Percentiles rank a stretch among this genome's conserved stretches.
phyloP scores from a whole-genome alignment of 2,888 invertebrate genomes.

The Colletes collaris region DNA sequence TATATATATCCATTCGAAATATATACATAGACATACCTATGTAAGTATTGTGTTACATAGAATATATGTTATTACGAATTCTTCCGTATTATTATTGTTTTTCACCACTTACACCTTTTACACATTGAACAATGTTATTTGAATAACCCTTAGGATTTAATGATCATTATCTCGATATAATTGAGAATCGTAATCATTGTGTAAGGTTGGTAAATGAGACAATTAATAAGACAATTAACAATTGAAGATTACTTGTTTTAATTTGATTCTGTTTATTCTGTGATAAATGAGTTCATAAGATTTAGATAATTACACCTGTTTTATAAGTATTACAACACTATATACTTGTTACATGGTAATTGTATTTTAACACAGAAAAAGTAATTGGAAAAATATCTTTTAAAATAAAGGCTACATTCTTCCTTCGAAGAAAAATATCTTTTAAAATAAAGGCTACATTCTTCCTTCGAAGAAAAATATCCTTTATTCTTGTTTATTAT shows the following conservation, averaged over 20 bases:
- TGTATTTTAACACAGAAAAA: conserved; percentile 41
- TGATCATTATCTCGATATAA: not conserved
- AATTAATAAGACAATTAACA: not conserved
- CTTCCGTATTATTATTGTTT: conserved; percentile 47
- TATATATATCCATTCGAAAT: conserved; percentile 68
- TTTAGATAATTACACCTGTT: conserved; percentile 25
- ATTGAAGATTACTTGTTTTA: too few relatives aligned
- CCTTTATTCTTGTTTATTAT: not conserved
- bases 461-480: conserved; percentile 11
- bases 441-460: conserved; percentile 38
- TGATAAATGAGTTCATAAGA: conserved; percentile 6
- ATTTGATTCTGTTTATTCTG: too few relatives aligned
- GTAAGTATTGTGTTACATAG: conserved; percentile 79
- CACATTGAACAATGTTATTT: conserved; percentile 9
- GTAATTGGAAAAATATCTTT: conserved; percentile 34
- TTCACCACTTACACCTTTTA: conserved; percentile 27
- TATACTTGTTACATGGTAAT: conserved; percentile 41
- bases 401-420: conserved; percentile 40
- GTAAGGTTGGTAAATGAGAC: not conserved
- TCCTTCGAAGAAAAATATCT: conserved; percentile 8
- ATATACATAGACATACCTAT: conserved; percentile 73
- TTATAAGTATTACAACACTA: conserved; percentile 23
- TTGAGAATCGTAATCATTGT: not conserved
- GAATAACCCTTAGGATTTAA: conserved; percentile 16
- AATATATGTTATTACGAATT: conserved; percentile 73